Evolutionary conservation across 2,113 vertebrate genomes (phyloP).

Genomic region (Syngnathus scovelli): DNA sequence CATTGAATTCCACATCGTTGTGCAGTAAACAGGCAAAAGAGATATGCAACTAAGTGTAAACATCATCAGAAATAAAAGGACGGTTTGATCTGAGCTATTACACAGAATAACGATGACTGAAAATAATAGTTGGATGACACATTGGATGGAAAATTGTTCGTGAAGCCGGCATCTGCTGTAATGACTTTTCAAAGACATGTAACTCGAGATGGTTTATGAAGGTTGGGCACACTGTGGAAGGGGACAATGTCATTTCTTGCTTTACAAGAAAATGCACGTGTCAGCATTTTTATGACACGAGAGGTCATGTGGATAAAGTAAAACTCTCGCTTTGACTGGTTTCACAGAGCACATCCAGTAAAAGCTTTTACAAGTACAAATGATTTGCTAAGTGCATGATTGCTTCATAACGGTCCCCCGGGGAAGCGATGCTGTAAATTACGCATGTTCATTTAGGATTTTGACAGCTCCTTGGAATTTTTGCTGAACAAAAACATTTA

Average conservation of each 20-base stretch:
- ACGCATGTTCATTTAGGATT: slow-evolving; percentile 8
- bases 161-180: neutral
- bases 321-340: slow-evolving; percentile 7
- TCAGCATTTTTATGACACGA: neutral
- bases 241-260: neutral
- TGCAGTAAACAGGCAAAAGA: neutral
- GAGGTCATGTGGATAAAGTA: slow-evolving; percentile 12
- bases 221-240: neutral
- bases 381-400: slow-evolving; percentile 37
- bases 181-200: neutral
- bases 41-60: neutral
- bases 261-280: neutral
- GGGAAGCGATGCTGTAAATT: slow-evolving; percentile 16
- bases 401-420: slow-evolving; percentile 17
- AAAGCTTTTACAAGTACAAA: slow-evolving; percentile 42
- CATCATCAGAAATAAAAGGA: neutral
- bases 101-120: neutral
- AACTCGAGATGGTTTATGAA: neutral
- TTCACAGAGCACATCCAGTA: slow-evolving; percentile 22
- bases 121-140: neutral
- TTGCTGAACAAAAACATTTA: slow-evolving; percentile 2
- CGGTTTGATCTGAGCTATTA: neutral
- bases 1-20: neutral
- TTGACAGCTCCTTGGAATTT: slow-evolving; percentile 1
- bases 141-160: neutral